Evolutionary conservation across 2,888 invertebrate species (phyloP).

Genomic region (Eupsilia transversa): DNA sequence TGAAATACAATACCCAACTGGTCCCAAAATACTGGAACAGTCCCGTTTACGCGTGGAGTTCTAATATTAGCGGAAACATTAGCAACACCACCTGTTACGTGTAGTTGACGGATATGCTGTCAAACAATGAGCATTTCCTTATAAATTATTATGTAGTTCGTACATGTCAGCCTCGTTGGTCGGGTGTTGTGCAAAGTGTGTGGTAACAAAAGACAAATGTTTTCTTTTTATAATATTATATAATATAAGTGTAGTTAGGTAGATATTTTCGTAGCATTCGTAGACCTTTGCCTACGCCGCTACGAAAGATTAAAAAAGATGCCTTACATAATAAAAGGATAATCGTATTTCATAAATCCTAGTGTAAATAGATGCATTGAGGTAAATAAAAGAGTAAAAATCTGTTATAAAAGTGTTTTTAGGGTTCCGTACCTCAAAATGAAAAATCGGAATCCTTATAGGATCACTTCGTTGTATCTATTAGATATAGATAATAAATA

Average conservation of each 20-base stretch:
- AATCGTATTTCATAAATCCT: constrained; percentile 40
- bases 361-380: constrained; percentile 30
- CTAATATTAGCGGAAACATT: constrained; percentile 22
- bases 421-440: too few relatives aligned
- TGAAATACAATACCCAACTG: not conserved
- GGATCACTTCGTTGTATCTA: too few relatives aligned
- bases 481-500: too few relatives aligned
- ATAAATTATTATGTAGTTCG: too few relatives aligned
- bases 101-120: constrained; percentile 37
- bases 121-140: constrained; percentile 24
- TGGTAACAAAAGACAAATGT: too few relatives aligned
- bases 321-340: constrained; percentile 1
- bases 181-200: too few relatives aligned
- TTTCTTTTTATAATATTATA: too few relatives aligned
- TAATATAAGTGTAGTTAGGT: too few relatives aligned
- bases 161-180: too few relatives aligned
- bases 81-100: constrained; percentile 22
- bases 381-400: constrained; percentile 33
- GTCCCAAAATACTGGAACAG: not conserved
- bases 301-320: constrained; percentile 9
- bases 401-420: too few relatives aligned
- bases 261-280: constrained; percentile 21
- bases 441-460: too few relatives aligned
- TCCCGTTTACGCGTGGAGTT: too few relatives aligned
- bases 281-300: constrained; percentile 27